Evolutionary conservation across 1,140 invertebrate species (phyloP), one percentile per base, ranked within the genome.

Genomic region (Euura saliciscinereae): DNA sequence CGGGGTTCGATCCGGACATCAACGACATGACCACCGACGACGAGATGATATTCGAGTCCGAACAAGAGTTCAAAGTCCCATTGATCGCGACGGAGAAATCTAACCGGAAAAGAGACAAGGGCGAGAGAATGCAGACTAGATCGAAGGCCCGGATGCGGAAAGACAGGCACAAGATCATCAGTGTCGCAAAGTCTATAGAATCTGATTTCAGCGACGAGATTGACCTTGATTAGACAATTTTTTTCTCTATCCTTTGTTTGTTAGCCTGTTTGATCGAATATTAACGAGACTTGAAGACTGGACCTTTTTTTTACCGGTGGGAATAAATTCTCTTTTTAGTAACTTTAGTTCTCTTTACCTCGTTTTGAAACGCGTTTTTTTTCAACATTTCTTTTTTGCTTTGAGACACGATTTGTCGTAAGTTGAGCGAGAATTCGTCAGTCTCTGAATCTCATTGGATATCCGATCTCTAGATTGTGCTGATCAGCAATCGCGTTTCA

Each of bases 31-130:
- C 44, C 3, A 46, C 66, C 69, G 71, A 75, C 28, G 74, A 74
- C 59, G 73, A 80, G 74, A 78, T 11, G 73, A 71, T 46, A 8
- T 65, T 44, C 45, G 28, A 72, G 13, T 6, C 6, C 43, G 73
- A 78, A 2, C n/a, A 51, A 7, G 72, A 76, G 2, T 83, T 83
- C 43, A 79, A 82, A 45, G 6, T 66, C 82, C 83, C 5, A 28
- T 68, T 43, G 75, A 80, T 1, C 79, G 73, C 73, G 6, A 2
- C 51, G 3, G 74, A 69, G 6, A 79, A 77, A 45, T 42, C 44
- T 1, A 76, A 71, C 11, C 80, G 72, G 68, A 70, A 67, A n/a
- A 66, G 68, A 67, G 13, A 10, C 13, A 10, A 28, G 8, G 28
- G 3, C 66, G 66, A 67, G 43, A 10, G 28, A 28, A 74, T 59